phyloP scores from a whole-genome alignment of 2,113 vertebrate species.

The Odobenus rosmarus region DNA sequence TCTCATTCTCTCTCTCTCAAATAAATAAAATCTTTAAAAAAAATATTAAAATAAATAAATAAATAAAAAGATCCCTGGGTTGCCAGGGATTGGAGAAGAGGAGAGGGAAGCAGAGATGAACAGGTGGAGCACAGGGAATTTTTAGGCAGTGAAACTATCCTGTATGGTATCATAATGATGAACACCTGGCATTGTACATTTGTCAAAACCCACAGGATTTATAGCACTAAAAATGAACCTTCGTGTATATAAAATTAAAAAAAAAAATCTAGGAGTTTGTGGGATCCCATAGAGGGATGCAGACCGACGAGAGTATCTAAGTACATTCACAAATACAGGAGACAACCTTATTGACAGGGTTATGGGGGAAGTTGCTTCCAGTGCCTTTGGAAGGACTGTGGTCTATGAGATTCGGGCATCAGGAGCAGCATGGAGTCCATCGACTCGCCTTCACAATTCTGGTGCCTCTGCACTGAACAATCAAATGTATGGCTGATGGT shows the following conservation, averaged over 20 bases:
- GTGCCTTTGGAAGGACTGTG: background rate
- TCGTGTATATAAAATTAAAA: background rate
- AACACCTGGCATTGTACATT: background rate
- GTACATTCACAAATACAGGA: background rate
- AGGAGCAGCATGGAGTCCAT: background rate
- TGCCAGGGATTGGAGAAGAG: background rate
- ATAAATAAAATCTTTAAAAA: too few relatives aligned
- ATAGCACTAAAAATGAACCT: background rate
- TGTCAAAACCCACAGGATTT: background rate
- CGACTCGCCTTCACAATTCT: background rate
- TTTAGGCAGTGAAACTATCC: background rate
- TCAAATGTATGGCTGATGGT: background rate
- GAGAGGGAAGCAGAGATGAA: background rate
- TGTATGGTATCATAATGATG: too few relatives aligned
- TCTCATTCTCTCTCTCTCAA: too few relatives aligned
- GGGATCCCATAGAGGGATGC: background rate
- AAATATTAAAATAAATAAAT: too few relatives aligned
- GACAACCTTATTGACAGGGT: background rate
- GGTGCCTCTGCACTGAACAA: background rate
- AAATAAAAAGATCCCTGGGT: background rate
- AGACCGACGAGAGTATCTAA: background rate
- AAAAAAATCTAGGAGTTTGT: background rate
- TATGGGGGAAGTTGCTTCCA: background rate
- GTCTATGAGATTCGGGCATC: background rate
- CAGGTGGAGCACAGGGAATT: background rate